phyloP scores from a whole-genome alignment of 2,113 vertebrate genomes.

The Eolophus roseicapilla region DNA sequence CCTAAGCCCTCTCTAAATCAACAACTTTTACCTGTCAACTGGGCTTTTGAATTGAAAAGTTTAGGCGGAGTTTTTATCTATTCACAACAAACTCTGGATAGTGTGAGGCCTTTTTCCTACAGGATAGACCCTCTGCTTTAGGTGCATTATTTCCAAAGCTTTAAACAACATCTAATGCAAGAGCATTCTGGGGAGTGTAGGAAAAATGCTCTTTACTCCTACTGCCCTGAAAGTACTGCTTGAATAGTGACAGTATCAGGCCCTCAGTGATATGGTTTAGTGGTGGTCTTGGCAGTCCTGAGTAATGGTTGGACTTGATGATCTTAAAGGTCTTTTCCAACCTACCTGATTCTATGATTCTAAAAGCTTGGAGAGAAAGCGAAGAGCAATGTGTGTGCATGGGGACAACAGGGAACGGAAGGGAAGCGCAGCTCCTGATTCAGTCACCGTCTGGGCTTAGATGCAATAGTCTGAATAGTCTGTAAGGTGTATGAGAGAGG shows the following conservation, averaged over 20 bases:
- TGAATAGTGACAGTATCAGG: accelerated
- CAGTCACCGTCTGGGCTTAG: neutral
- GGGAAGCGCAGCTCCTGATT: neutral
- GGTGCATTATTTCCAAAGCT: neutral
- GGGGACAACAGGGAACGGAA: neutral
- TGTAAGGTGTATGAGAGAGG: neutral
- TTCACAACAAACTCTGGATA: neutral
- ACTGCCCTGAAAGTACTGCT: neutral
- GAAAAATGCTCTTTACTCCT: neutral
- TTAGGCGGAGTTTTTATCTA: neutral
- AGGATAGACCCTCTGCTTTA: neutral
- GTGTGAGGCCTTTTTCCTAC: neutral
- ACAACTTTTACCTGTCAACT: neutral
- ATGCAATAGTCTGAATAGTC: neutral
- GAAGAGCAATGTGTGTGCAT: neutral
- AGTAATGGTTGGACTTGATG: neutral
- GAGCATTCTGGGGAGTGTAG: neutral
- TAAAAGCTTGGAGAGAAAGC: neutral
- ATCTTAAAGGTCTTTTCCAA: neutral
- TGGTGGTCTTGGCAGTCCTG: neutral
- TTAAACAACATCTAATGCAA: neutral
- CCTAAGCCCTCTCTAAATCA: neutral
- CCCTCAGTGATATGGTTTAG: neutral
- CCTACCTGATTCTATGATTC: neutral
- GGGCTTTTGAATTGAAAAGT: neutral